These are phyloP conservation scores for Conomelus anceps DNA, from an alignment of 2,888 invertebrate genomes.

Conservation along the genomic window DNA sequence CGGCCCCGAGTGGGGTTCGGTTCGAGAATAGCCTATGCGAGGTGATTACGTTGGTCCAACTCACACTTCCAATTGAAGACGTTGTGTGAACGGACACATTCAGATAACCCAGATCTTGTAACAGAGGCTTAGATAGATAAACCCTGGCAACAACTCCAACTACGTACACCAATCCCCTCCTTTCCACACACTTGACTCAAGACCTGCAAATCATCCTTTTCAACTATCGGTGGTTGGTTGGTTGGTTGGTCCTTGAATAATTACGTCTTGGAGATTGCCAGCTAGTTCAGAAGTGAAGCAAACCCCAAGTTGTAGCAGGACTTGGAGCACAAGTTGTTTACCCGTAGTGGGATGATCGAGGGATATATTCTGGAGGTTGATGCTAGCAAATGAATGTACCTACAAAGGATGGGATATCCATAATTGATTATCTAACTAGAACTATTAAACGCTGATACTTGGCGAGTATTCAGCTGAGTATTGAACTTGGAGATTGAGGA, in stretches of 20 bases:
- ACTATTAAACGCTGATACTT: background rate
- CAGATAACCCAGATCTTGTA: slow-evolving; percentile 8
- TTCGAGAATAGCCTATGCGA: background rate
- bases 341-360: background rate
- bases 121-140: background rate
- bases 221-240: background rate
- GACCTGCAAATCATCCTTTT: background rate
- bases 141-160: background rate
- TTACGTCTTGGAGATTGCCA: background rate
- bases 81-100: background rate
- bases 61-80: background rate
- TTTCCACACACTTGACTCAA: background rate
- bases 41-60: slow-evolving; percentile 7
- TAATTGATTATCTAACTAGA: background rate
- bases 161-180: too few species aligned
- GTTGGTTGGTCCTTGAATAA: background rate
- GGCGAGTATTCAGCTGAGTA: slow-evolving; percentile 10
- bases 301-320: background rate
- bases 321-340: background rate
- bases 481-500: slow-evolving; percentile 27
- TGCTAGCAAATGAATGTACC: background rate
- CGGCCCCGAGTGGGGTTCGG: background rate
- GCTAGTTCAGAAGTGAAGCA: background rate
- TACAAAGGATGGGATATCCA: background rate
- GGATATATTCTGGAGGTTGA: background rate